Percentiles rank a stretch among this genome's conserved stretches.
phyloP scores from a whole-genome alignment of 2,888 invertebrate genomes.

The Drosophila parthenogenetica region DNA sequence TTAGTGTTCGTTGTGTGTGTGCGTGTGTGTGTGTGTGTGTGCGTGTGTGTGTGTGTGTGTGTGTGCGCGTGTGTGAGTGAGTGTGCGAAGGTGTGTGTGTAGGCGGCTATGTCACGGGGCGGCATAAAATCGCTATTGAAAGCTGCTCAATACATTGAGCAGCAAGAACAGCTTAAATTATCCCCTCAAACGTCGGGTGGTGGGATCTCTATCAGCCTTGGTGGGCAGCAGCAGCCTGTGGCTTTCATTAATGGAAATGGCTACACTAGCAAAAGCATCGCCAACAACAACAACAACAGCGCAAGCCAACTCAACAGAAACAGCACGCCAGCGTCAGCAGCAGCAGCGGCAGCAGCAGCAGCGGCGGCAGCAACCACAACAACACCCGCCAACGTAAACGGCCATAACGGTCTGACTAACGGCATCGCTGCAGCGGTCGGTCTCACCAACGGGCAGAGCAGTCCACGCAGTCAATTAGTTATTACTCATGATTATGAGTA shows the following conservation, averaged over 20 bases:
- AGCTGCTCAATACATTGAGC: conserved; percentile 84
- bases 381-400: conserved; percentile 48
- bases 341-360: conserved; percentile 40
- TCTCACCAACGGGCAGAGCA: conserved; percentile 43
- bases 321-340: conserved; percentile 43
- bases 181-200: conserved; percentile 54
- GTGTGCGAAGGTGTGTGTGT: conserved; percentile 38
- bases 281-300: conserved; percentile 60
- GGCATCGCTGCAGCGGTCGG: conserved; percentile 43
- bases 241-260: conserved; percentile 43
- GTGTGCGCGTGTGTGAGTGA: conserved; percentile 42
- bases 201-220: conserved; percentile 27
- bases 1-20: conserved; percentile 19
- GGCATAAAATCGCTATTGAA: conserved; percentile 79
- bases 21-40: conserved; percentile 24
- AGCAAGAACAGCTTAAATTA: conserved; percentile 78
- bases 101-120: conserved; percentile 78
- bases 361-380: conserved; percentile 36
- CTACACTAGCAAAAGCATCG: conserved; percentile 40
- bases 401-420: conserved; percentile 54
- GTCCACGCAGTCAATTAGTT: conserved; percentile 59
- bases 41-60: conserved; percentile 27
- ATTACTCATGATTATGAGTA: conserved; percentile 55
- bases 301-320: conserved; percentile 72
- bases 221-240: conserved; percentile 41